phyloP scores from a whole-genome alignment of 2,888 invertebrate genomes.

The Nomada flava region DNA sequence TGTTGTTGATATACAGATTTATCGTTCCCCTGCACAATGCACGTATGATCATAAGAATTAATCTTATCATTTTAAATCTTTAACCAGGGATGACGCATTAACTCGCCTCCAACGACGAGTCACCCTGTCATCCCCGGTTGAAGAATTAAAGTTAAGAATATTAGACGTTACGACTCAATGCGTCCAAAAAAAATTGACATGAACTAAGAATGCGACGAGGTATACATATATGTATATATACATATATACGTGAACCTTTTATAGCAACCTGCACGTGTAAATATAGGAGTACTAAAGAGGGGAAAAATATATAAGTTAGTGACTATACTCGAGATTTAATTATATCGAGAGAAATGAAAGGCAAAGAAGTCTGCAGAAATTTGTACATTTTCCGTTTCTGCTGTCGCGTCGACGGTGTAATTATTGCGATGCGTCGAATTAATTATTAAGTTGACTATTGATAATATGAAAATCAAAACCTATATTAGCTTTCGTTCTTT shows the following conservation, averaged over 20 bases:
- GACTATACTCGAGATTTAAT: conserved; percentile 18
- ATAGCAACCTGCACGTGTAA: conserved; percentile 21
- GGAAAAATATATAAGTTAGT: neutral
- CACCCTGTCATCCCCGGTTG: too few relatives aligned
- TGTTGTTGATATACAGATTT: too few relatives aligned
- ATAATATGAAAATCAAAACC: conserved; percentile 24
- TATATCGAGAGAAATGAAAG: neutral
- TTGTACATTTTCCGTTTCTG: conserved; percentile 16
- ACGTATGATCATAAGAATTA: too few relatives aligned
- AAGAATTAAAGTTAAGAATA: conserved; percentile 13
- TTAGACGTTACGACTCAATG: neutral
- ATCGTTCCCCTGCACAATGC: too few relatives aligned
- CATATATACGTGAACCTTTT: conserved; percentile 10
- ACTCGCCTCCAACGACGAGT: too few relatives aligned
- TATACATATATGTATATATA: neutral
- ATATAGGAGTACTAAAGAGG: conserved; percentile 23
- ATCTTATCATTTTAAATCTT: too few relatives aligned
- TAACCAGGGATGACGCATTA: too few relatives aligned
- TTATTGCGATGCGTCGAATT: conserved; percentile 1
- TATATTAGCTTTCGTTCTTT: conserved; percentile 10
- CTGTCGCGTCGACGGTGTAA: conserved; percentile 11
- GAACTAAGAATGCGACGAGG: neutral
- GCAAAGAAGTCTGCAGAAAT: conserved; percentile 1
- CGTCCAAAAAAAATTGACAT: conserved; percentile 15
- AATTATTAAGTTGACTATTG: neutral